phyloP scores from a whole-genome alignment of 2,797 vertebrate genomes.

The Acanthornis magna region DNA sequence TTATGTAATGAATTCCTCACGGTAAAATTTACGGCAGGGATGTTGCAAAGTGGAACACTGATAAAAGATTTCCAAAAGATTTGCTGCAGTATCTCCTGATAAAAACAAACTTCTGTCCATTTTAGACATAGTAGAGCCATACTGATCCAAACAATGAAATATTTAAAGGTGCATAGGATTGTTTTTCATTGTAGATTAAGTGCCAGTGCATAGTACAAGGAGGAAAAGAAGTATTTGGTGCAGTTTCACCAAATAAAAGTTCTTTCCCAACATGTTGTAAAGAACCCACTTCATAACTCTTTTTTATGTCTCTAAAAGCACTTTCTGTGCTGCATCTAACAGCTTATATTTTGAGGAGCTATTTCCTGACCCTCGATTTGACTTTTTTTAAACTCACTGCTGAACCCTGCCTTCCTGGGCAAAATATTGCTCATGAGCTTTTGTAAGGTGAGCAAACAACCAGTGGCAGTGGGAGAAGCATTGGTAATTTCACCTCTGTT shows the following conservation, averaged over 20 bases:
- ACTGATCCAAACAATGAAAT: conserved; percentile 21
- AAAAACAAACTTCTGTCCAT: conserved; percentile 4
- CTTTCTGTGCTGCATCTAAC: neutral
- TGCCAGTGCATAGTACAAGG: neutral
- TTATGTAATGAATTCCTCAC: conserved; percentile 59
- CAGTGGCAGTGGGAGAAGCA: neutral
- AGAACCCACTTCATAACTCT: neutral
- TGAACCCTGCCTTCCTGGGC: neutral
- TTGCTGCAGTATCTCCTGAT: neutral
- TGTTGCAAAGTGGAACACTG: conserved; percentile 10
- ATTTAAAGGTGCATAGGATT: neutral
- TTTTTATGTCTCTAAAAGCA: conserved; percentile 11
- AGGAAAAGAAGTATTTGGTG: neutral
- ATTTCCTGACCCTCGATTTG: neutral
- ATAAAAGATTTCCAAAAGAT: conserved; percentile 35
- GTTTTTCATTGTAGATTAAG: neutral
- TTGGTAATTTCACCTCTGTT: neutral
- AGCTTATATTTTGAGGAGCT: neutral
- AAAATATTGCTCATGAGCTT: neutral
- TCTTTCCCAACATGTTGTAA: neutral
- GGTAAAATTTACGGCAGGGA: neutral
- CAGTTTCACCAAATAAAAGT: neutral
- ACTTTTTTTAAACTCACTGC: neutral
- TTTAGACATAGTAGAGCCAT: conserved; percentile 25
- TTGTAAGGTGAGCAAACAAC: neutral